Conservation (phyloP, 2,113 vertebrate species). For the Poeciliopsis occidentalis region DNA sequence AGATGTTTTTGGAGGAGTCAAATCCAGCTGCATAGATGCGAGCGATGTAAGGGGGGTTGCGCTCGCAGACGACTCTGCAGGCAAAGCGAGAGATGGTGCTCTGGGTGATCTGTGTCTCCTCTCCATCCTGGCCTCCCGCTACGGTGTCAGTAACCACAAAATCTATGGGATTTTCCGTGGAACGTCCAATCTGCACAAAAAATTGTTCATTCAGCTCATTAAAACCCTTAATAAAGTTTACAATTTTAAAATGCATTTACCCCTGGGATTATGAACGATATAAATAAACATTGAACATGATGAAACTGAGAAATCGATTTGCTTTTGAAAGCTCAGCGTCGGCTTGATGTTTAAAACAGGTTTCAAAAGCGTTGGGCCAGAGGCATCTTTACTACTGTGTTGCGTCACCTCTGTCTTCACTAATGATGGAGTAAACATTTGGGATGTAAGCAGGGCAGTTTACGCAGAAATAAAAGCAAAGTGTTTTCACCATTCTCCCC, state of each 20-base stretch:
- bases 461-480: neutral
- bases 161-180: slow-evolving; percentile 97
- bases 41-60: slow-evolving; percentile 89
- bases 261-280: neutral
- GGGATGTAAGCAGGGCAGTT: neutral
- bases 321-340: neutral
- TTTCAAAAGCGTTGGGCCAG: neutral
- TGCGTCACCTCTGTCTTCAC: neutral
- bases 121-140: slow-evolving; percentile 88
- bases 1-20: slow-evolving; percentile 98
- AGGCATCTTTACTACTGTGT: neutral
- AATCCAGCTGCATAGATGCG: slow-evolving; percentile 97
- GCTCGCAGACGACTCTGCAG: slow-evolving; percentile 95
- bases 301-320: neutral
- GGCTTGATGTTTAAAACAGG: neutral
- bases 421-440: neutral
- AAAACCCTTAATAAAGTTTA: neutral
- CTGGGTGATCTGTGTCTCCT: slow-evolving; percentile 94
- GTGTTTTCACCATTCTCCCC: neutral
- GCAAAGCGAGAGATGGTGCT: slow-evolving; percentile 99
- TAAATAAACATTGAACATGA: neutral
- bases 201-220: neutral
- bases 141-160: slow-evolving; percentile 98
- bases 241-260: neutral
- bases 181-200: slow-evolving; percentile 89